Evolutionary conservation across 2,797 vertebrate genomes (phyloP).

Genomic region (Hyperoplus lanceolatus): DNA sequence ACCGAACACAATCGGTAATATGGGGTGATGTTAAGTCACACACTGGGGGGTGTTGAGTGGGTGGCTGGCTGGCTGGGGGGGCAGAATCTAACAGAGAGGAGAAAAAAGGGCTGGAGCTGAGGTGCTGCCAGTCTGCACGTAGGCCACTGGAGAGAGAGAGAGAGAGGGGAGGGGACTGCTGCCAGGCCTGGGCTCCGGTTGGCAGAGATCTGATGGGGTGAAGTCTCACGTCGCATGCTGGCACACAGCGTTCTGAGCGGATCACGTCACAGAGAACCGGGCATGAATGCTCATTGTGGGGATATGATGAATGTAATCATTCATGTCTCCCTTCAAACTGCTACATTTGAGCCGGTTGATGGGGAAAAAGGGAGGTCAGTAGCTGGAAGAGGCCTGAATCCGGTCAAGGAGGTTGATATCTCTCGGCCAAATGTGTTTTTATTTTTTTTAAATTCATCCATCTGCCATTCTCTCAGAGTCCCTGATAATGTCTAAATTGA

Average conservation of each 20-base stretch:
- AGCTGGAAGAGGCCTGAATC: constrained; percentile 34
- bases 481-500: neutral
- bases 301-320: constrained; percentile 82
- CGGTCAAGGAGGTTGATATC: constrained; percentile 24
- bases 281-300: constrained; percentile 77
- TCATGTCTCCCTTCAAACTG: constrained; percentile 62
- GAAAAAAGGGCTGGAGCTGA: constrained; percentile 48
- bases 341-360: constrained; percentile 63
- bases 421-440: constrained; percentile 20
- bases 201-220: constrained; percentile 57
- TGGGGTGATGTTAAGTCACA: constrained; percentile 70
- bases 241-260: constrained; percentile 50
- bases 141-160: constrained; percentile 57
- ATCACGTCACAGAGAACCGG: constrained; percentile 61
- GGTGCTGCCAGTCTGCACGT: constrained; percentile 81
- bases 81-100: constrained; percentile 45
- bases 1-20: constrained; percentile 58
- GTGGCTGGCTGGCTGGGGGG: neutral
- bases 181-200: constrained; percentile 43
- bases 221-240: constrained; percentile 64
- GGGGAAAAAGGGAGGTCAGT: constrained; percentile 31
- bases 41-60: neutral
- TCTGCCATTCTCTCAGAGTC: constrained; percentile 1
- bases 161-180: constrained; percentile 6
- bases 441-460: constrained; percentile 18